Conservation (phyloP, 2,888 invertebrate species). For the Cryptocheilus praepositus region DNA sequence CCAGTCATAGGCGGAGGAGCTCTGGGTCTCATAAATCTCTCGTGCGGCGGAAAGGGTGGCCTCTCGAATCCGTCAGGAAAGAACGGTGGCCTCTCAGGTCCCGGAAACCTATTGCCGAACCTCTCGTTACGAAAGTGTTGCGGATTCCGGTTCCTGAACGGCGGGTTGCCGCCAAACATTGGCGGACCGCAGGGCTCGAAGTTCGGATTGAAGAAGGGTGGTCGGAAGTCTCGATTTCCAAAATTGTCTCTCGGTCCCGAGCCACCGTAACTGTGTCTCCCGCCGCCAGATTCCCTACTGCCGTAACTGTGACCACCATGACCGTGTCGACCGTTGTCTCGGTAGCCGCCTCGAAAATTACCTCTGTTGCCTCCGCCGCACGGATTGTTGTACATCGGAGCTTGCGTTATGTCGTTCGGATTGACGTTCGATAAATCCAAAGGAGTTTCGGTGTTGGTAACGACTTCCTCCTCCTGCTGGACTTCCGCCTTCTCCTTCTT, state of each 20-base stretch:
- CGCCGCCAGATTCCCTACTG: constrained; percentile 73
- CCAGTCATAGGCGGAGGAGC: constrained; percentile 9
- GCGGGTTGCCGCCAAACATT: constrained; percentile 58
- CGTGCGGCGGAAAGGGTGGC: constrained; percentile 35
- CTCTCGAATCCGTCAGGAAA: constrained; percentile 43
- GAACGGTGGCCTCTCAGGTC: constrained; percentile 47
- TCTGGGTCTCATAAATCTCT: constrained; percentile 26
- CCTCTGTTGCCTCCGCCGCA: constrained; percentile 75
- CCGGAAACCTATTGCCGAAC: constrained; percentile 31
- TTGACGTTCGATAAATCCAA: constrained; percentile 62
- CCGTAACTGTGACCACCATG: constrained; percentile 73
- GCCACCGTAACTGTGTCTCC: constrained; percentile 74
- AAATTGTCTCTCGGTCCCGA: constrained; percentile 59
- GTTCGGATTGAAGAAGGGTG: constrained; percentile 63
- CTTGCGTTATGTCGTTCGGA: constrained; percentile 74
- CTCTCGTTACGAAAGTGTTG: constrained; percentile 64
- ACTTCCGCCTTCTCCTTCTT: constrained; percentile 55
- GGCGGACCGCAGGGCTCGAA: constrained; percentile 66
- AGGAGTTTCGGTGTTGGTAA: constrained; percentile 43
- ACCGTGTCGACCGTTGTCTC: constrained; percentile 64
- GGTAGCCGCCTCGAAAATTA: constrained; percentile 62
- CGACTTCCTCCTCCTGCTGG: constrained; percentile 12
- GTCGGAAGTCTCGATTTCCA: constrained; percentile 63
- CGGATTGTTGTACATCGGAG: constrained; percentile 81
- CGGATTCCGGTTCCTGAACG: constrained; percentile 66